Base-by-base conservation (phyloP, 2,797 vertebrate species). In the Onychomys torridus region DNA sequence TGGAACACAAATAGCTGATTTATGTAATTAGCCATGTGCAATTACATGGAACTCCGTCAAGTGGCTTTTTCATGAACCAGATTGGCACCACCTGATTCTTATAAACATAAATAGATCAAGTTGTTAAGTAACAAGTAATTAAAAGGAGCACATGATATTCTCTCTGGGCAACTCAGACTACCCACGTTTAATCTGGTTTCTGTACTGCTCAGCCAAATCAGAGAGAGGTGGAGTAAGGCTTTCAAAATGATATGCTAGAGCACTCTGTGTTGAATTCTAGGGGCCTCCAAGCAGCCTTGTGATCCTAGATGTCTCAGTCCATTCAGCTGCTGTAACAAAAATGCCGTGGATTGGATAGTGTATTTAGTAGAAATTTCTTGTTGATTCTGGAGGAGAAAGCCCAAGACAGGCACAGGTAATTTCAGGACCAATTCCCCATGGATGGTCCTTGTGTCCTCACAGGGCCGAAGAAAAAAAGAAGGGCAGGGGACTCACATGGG, bases 1-100 rank as follows among this genome's bases (percentile, higher is more conserved):
- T 98, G 97, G 95, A 96, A 98, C 97, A 97, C 98, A 98, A 97
- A 98, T 97, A 98, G 96, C 97, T 91, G 97, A 97, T 97, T 98
- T 98, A 98, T 98, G 96, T 94, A 90, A 98, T 98, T 98, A 98
- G 97, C 97, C 97, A 69, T 97, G 97, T 89, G 96, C 98, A 98
- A 83, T 98, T 98, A 98, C 98, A 98, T 96, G 98, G 98, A 98
- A 96, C 94, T 97, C 97, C 96, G 97, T 98, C 97, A 97, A 97
- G 96, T 96, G 98, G 97, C 97, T 95, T 95, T 94, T 92, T 97
- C 96, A 81, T 97, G 97, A 97, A 98, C 97, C 95, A 97, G 97
- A 98, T 92, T 96, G 97, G 97, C 93, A 97, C 55, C 97, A 96
- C 95, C 93, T 93, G 92, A 98, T 98, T 97, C 96, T 85, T 92